Conservation (phyloP, 2,113 vertebrate genomes). For the Nannobrachium achirus region DNA sequence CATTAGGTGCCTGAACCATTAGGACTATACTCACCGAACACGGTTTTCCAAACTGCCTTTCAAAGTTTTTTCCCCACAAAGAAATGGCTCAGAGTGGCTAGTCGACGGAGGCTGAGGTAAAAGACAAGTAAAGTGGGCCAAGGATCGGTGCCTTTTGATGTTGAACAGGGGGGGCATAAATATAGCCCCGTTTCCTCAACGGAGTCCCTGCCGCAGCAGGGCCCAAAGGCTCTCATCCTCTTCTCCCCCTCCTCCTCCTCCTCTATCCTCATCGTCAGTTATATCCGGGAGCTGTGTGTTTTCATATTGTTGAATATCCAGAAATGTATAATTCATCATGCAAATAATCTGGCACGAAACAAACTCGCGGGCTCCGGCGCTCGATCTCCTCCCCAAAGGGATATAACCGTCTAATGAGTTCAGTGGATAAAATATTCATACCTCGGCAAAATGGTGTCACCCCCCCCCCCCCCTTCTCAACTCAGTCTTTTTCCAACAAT, state of each 20-base stretch:
- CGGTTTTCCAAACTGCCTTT: no score
- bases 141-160: no score
- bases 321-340: conserved; percentile 36
- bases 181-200: conserved; percentile 9
- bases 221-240: neutral
- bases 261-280: conserved; percentile 15
- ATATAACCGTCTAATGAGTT: conserved; percentile 34
- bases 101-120: no score
- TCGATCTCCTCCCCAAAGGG: conserved; percentile 9
- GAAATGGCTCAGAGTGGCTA: no score
- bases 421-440: conserved; percentile 32
- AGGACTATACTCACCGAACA: no score
- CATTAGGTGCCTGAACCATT: no score
- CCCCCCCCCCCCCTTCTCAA: neutral
- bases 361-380: neutral
- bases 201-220: neutral
- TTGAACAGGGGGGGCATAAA: conserved; percentile 15
- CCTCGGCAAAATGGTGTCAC: conserved; percentile 17
- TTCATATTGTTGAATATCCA: conserved; percentile 25
- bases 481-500: neutral
- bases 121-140: no score
- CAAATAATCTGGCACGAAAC: conserved; percentile 41
- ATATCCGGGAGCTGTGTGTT: conserved; percentile 22
- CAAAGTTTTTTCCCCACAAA: no score
- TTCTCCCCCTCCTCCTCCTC: neutral